Base-by-base conservation (phyloP, 23 tunicate genomes). In the Trididemnum nubilum region DNA sequence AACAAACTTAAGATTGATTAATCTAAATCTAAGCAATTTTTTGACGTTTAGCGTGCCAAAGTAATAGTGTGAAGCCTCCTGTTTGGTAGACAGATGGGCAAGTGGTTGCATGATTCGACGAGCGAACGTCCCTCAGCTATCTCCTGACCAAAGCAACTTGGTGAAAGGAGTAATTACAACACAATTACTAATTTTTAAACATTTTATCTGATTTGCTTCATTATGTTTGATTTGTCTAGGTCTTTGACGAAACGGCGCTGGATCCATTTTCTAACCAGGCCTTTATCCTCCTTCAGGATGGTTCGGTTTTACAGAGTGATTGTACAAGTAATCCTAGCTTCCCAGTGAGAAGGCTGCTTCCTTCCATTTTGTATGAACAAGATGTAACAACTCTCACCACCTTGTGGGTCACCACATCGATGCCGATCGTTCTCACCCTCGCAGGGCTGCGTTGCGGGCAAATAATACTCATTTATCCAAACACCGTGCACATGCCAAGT, bases 401-500 rank as follows among this genome's bases (percentile, higher is more conserved):
- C 12, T 78, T 85, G 21, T 39, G 85, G 26, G 33, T 85, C 0
- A 44, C 24, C 23, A 49, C 65, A 22, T 4, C 38, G 7, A 32
- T 38, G 2, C 65, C 30, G 22, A 65, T 73, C 2, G n/a, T 84
- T 0, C 86, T 72, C 5, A 54, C 87, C 2, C 64, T 92, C 25
- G 92, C 86, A 26, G 97, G 97, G 15, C 67, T 92, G 4, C 54
- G 92, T 21, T 80, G 83, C 40, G 97, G 97, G 1, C 97, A 92
- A 50, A 77, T 92, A 7, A 64, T 73, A 0, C 39, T 87, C 36
- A 64, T 86, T 4, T 82, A 79, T 24, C 97, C 97, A 7, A 83
- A 92, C 63, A 26, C 39, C 7, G 35, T 86, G 27, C 57, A 71
- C 64, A 87, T 92, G 88, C 22, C 30, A 23, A 80, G 65, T 24